phyloP scores from a whole-genome alignment of 2,888 invertebrate species.

The Mesochorus sp. region DNA sequence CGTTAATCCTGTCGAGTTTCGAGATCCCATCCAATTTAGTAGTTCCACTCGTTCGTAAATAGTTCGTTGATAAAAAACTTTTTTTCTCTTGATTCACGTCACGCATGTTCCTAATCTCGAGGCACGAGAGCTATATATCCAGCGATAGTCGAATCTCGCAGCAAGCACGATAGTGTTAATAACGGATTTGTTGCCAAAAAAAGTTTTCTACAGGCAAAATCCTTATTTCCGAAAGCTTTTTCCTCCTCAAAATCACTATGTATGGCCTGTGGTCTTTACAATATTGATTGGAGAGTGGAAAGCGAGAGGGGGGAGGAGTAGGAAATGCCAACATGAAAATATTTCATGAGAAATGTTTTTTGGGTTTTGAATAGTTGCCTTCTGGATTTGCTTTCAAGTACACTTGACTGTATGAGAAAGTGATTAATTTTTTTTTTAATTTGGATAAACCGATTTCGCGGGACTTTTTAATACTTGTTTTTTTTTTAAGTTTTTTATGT shows the following conservation, averaged over 20 bases:
- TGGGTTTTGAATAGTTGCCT: too few species aligned
- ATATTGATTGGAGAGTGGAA: too few species aligned
- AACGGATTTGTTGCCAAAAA: constrained; percentile 20
- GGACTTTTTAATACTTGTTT: too few species aligned
- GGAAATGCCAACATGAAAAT: constrained; percentile 9
- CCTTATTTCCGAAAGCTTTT: not conserved
- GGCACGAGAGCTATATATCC: constrained; percentile 7
- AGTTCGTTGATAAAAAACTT: not conserved
- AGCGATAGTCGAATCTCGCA: not conserved
- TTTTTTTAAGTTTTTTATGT: too few species aligned
- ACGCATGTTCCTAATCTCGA: too few species aligned
- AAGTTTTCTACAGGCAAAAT: constrained; percentile 19
- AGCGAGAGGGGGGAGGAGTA: too few species aligned
- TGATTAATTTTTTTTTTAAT: too few species aligned
- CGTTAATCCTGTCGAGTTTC: constrained; percentile 28
- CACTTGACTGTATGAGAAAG: too few species aligned
- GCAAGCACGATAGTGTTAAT: constrained; percentile 36
- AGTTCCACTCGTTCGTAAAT: constrained; percentile 20
- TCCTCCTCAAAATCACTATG: constrained; percentile 22
- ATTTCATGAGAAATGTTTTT: constrained; percentile 9
- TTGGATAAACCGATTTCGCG: too few species aligned
- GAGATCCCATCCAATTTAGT: constrained; percentile 14
- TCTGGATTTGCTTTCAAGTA: too few species aligned
- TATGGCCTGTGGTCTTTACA: not conserved
- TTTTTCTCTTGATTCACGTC: constrained; percentile 39